Evolutionary conservation across 2,113 vertebrate genomes (phyloP), one percentile per base, ranked within the genome.

Genomic region (Psophia crepitans): DNA sequence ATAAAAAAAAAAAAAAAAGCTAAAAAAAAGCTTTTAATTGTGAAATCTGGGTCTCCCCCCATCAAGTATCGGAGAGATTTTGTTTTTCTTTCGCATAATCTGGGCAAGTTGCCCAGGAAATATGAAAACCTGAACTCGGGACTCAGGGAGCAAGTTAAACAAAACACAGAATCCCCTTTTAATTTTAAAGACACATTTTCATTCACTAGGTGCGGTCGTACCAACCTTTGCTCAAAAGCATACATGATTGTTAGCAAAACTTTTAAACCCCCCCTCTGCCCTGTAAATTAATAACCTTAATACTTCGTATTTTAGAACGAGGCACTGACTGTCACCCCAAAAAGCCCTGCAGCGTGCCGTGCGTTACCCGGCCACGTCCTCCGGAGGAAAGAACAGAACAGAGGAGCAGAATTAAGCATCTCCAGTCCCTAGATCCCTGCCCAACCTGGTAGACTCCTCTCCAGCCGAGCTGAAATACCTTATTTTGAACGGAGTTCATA

Each of bases 91-190:
- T 96, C 41, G 1, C 74, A 95, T 92, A 83, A 85, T 87, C 89
- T 91, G 89, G 96, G 95, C 95, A 95, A 87, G 61, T 5, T 94
- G 94, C 96, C 97, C 91, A 96, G 95, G 81, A 95, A 95, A 96
- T 87, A 93, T 54, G 89, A 96, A 97, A 95, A 95, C 90, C 87
- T 96, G 86, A 96, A 96, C 89, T 73, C 93, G 41, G 83, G 91
- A 88, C 89, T 90, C 73, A 32, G 79, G 76, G 87, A 95, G 65
- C 86, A 94, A 96, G 83, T 90, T 74, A 91, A 95, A 91, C 51
- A 89, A 75, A 84, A 95, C 86, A 24, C 70, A 95, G 75, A 63
- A 70, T n/a, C 75, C 85, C 64, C 60, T 88, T 89, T 94, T 77
- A 61, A 81, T 88, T 82, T 90, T 65, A n/a, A 89, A 84, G 90